These are phyloP conservation scores for Lineus longissimus DNA, from an alignment of 1,140 invertebrate genomes.

Conservation along the genomic window DNA sequence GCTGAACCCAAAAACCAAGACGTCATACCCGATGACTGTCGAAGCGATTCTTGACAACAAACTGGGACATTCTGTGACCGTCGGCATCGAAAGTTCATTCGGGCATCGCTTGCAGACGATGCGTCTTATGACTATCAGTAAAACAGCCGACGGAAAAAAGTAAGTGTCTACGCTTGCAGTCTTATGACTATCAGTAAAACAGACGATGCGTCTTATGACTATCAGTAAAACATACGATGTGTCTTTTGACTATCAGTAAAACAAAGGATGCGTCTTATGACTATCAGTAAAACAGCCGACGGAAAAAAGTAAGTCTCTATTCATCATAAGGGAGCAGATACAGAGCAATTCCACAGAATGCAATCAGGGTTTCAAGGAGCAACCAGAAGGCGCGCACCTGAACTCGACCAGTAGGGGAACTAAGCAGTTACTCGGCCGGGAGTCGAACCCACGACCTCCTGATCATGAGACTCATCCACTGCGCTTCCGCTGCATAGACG, in stretches of 20 bases:
- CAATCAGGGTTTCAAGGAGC: too few species aligned
- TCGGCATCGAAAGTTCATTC: slow-evolving; percentile 84
- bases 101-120: slow-evolving; percentile 69
- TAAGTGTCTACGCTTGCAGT: slow-evolving; percentile 50
- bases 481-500: too few species aligned
- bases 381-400: too few species aligned
- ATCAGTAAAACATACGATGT: slow-evolving; percentile 68
- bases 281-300: slow-evolving; percentile 66
- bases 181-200: too few species aligned
- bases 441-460: too few species aligned
- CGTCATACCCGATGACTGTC: slow-evolving; percentile 69
- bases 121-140: slow-evolving; percentile 71
- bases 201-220: slow-evolving; percentile 71
- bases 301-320: slow-evolving; percentile 67
- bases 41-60: slow-evolving; percentile 68
- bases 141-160: slow-evolving; percentile 72
- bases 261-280: slow-evolving; percentile 74
- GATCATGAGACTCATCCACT: too few species aligned
- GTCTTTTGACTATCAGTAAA: too few species aligned
- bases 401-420: too few species aligned
- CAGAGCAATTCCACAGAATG: too few species aligned
- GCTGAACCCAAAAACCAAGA: slow-evolving; percentile 70
- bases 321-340: too few species aligned
- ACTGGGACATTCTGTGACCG: slow-evolving; percentile 80
- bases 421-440: too few species aligned